Base-by-base conservation (phyloP, 2,888 invertebrate genomes). In the Malthinus seriepunctatus region DNA sequence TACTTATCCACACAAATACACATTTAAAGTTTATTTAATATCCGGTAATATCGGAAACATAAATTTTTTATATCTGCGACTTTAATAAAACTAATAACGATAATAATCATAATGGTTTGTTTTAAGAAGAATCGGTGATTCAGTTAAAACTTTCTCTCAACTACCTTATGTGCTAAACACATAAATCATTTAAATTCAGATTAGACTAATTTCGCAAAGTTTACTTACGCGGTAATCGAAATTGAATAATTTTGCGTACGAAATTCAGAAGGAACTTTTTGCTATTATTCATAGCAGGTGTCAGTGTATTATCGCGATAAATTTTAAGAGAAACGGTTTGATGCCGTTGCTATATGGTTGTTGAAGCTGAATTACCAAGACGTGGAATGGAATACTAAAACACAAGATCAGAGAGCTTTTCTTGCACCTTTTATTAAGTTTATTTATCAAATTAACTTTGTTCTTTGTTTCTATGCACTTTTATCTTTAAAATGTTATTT, bases 301-400 rank as follows among this genome's bases (percentile, higher is more conserved):
- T 67, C 67, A 65, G 63, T 66, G 69, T 68, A 67, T 67, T 69
- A 69, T 68, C 69, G 64, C 68, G 68, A 69, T 69, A 69, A 69
- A 69, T 69, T 67, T 64, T 63, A 60, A 64, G 61, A 55, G 63
- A 60, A 62, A 60, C 63, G 65, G 60, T 62, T 60, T 57, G 63
- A 63, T 62, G 65, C 55, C 56, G 45, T 56, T 53, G 63, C 56
- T 63, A 55, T 62, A 63, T 63, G 62, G 63, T 53, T 60, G 62
- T 62, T 64, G 64, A 58, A 58, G 58, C 58, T 54, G 59, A 59
- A 59, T 59, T 55, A 55, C 54, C 34, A 46, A 58, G 54, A 54
- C 59, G 59, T 59, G 54, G 54, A 47, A 32, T 46, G 38, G 59
- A 59, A 59, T 59, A 59, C 51, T 51, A 59, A 59, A 50, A 15